A percentile compares a stretch with the other conserved stretches of the same genome.
Conservation (phyloP, 92 coral and sea anemone genomes). For the Plumapathes pennacea region DNA sequence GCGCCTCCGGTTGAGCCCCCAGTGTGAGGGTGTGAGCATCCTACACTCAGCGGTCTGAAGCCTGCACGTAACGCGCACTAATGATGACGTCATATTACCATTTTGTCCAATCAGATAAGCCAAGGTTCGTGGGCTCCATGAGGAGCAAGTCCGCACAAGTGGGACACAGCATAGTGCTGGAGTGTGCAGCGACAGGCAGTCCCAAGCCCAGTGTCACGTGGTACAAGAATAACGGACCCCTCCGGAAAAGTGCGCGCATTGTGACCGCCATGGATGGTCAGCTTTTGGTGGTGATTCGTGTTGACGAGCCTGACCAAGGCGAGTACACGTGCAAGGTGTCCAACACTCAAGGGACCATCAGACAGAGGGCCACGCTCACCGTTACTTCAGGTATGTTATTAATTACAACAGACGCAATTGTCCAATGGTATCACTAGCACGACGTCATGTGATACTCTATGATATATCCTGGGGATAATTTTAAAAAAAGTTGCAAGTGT, state of each 20-base stretch:
- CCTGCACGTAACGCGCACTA: too few species aligned
- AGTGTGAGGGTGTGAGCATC: too few species aligned
- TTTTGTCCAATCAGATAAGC: slow-evolving; percentile 46
- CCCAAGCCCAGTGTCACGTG: slow-evolving; percentile 64
- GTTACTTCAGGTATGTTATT: slow-evolving; percentile 53
- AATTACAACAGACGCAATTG: too few species aligned
- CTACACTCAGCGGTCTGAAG: too few species aligned
- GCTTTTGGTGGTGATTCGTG: slow-evolving; percentile 56
- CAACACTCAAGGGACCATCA: slow-evolving; percentile 57
- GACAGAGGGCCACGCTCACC: slow-evolving; percentile 36
- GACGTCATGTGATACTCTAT: too few species aligned
- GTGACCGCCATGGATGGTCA: slow-evolving; percentile 63
- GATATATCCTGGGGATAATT: too few species aligned
- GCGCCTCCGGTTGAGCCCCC: too few species aligned
- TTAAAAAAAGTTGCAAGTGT: too few species aligned
- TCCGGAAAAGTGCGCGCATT: slow-evolving; percentile 39
- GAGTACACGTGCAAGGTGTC: slow-evolving; percentile 67
- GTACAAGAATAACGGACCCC: slow-evolving; percentile 36
- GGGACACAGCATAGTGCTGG: slow-evolving; percentile 65
- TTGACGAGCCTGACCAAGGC: slow-evolving; percentile 46
- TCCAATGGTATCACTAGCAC: too few species aligned
- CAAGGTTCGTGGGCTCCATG: slow-evolving; percentile 49
- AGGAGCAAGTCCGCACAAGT: slow-evolving; percentile 35
- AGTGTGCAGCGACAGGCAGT: slow-evolving; percentile 65
- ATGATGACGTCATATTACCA: too few species aligned